Evolutionary conservation across 2,113 vertebrate genomes (phyloP).

Genomic region (Etheostoma spectabile): DNA sequence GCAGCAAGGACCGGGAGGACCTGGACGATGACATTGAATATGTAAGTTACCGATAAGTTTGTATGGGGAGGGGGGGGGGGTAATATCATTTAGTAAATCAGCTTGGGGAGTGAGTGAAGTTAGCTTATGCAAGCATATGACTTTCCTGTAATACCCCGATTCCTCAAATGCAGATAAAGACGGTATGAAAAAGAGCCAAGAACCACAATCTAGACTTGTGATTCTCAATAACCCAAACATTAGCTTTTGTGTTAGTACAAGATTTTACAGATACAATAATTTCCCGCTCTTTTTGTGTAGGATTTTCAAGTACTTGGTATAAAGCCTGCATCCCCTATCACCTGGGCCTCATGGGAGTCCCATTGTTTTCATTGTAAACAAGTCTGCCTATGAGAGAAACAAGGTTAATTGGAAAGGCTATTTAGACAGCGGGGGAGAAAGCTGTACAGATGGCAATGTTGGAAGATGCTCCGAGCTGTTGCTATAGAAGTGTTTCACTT

Average conservation of each 20-base stretch:
- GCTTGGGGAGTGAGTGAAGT: constrained; percentile 3
- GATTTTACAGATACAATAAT: constrained; percentile 48
- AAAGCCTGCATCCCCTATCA: constrained; percentile 54
- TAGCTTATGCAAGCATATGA: constrained; percentile 1
- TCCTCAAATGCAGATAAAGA: constrained; percentile 20
- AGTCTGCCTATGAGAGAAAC: constrained; percentile 64
- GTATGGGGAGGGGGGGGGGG: neutral
- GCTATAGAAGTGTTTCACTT: constrained; percentile 59
- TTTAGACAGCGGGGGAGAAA: constrained; percentile 67
- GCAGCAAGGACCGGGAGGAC: constrained; percentile 86
- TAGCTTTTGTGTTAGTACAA: constrained; percentile 37
- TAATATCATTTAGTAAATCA: constrained; percentile 12
- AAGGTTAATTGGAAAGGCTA: constrained; percentile 76
- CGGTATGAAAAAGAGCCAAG: constrained; percentile 8
- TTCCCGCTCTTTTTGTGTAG: constrained; percentile 40
- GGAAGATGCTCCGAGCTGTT: constrained; percentile 63
- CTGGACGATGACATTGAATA: constrained; percentile 97
- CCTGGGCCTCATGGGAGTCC: constrained; percentile 59
- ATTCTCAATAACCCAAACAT: constrained; percentile 22
- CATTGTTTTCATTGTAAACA: constrained; percentile 75
- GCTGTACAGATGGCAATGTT: constrained; percentile 65
- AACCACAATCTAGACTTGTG: constrained; percentile 11
- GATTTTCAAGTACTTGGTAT: constrained; percentile 53
- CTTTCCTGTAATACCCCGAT: neutral
- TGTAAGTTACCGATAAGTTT: constrained; percentile 81